Evolutionary conservation across 2,113 vertebrate species (phyloP), one percentile per base, ranked within the genome.

Genomic region (Caloenas nicobarica): DNA sequence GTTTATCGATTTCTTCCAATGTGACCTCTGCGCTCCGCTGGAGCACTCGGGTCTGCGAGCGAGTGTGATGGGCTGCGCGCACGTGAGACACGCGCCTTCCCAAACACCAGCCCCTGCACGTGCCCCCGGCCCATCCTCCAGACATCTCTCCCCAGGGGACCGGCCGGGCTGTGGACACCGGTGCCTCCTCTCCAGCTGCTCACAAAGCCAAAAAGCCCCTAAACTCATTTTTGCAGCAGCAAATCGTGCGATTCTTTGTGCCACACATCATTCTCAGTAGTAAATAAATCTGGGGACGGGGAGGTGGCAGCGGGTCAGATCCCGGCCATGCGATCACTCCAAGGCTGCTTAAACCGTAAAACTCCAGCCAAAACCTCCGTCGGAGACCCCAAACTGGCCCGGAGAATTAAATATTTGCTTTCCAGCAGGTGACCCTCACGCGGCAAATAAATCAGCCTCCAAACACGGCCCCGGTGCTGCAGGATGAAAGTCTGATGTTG

Each of bases 1-100:
- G 19, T 89, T 50, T 46, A 96, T 94, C 68, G 84, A 92, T 95
- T 87, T 58, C 40, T 74, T 68, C 77, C 73, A 81, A 25, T 33
- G 87, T 91, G 89, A 84, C 56, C 81, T 33, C 64, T 10, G 86
- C 0, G 8, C 83, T 80, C 2, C 5, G 91, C 19, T 0, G 1
- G n/a, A 81, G 73, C 73, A 3, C 26, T 3, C 0, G 1, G 58
- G n/a, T 1, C 66, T 8, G 12, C 1, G 26, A 56, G 69, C 40
- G 40, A 42, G 16, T 13, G 42, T 17, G 42, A 44, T 44, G 42
- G 42, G 42, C 16, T 16, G 16, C 7, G 42, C 17, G 16, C 17
- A 44, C 31, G 25, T 2, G 68, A 23, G 57, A 11, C 26, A 6
- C 2, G 3, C 16, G 22, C 25, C 50, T 22, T 15, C 58, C 53